A percentile compares a stretch with the other conserved stretches of the same genome.
Evolutionary conservation across 1,140 invertebrate species (phyloP).

Genomic region (Diorhabda sublineata): DNA sequence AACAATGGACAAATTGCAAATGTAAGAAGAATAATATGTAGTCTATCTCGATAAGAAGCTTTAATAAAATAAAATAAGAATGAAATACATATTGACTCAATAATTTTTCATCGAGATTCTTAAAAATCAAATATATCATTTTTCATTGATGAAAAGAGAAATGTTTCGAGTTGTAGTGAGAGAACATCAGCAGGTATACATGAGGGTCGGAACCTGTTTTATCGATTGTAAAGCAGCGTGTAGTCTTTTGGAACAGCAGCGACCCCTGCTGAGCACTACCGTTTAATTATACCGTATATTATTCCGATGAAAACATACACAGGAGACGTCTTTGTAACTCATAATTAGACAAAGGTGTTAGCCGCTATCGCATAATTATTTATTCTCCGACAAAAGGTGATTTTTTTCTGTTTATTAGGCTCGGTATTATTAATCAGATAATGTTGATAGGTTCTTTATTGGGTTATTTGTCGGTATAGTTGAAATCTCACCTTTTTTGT

Average conservation of each 20-base stretch:
- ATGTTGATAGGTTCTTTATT: not conserved
- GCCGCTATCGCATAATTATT: not conserved
- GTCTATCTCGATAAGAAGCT: too few species aligned
- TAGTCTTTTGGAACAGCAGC: not conserved
- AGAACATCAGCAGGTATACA: not conserved
- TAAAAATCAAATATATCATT: too few species aligned
- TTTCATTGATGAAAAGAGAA: too few species aligned
- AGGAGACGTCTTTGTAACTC: conserved; percentile 2
- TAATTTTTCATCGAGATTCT: too few species aligned
- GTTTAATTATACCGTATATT: not conserved
- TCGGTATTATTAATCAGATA: not conserved
- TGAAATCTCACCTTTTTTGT: not conserved
- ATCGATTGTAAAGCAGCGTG: not conserved
- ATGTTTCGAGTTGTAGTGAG: not conserved
- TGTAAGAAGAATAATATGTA: too few species aligned
- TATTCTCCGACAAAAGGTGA: not conserved
- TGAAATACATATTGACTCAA: too few species aligned
- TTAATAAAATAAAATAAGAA: too few species aligned
- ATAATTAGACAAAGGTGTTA: conserved; percentile 2
- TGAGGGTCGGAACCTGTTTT: not conserved
- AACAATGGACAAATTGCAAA: too few species aligned
- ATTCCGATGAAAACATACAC: not conserved
- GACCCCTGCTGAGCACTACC: not conserved
- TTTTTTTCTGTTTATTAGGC: not conserved
- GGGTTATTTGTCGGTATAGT: not conserved